A percentile compares a stretch with the other conserved stretches of the same genome.
These are phyloP conservation scores for Phyto melanocephala DNA, from an alignment of 2,888 invertebrate species.

Conservation along the genomic window DNA sequence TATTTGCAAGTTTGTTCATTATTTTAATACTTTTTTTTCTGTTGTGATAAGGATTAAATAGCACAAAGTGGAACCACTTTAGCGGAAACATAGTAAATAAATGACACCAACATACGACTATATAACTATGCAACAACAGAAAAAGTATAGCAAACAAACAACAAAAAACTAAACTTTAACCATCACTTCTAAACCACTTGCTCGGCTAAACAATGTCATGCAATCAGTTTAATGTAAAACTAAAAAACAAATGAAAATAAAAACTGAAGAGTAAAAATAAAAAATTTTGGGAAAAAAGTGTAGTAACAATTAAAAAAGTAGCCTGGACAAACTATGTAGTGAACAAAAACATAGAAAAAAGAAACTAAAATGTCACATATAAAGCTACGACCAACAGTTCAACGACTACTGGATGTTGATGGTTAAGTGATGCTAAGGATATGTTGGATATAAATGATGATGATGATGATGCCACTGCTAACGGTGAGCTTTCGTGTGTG, in stretches of 20 bases:
- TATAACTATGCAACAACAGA: conserved; percentile 39
- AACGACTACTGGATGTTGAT: conserved; percentile 40
- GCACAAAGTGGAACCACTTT: conserved; percentile 69
- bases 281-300: conserved; percentile 42
- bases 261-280: conserved; percentile 34
- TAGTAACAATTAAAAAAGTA: conserved; percentile 64
- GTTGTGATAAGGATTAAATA: conserved; percentile 66
- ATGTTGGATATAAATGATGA: background rate
- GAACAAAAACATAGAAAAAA: background rate
- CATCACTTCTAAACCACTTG: conserved; percentile 65
- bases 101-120: conserved; percentile 64
- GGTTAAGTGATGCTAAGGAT: conserved; percentile 10
- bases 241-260: conserved; percentile 48
- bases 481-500: conserved; percentile 35
- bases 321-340: conserved; percentile 20
- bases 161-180: conserved; percentile 59
- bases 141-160: background rate
- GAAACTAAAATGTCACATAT: conserved; percentile 45
- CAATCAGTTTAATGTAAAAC: conserved; percentile 63
- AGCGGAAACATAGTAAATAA: conserved; percentile 67
- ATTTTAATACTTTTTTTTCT: conserved; percentile 8
- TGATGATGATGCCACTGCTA: conserved; percentile 16
- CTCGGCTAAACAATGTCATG: conserved; percentile 65
- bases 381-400: conserved; percentile 40
- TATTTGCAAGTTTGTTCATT: conserved; percentile 26